Evolutionary conservation across 1,140 invertebrate genomes (phyloP).

Genomic region (Neodiprion fabricii): DNA sequence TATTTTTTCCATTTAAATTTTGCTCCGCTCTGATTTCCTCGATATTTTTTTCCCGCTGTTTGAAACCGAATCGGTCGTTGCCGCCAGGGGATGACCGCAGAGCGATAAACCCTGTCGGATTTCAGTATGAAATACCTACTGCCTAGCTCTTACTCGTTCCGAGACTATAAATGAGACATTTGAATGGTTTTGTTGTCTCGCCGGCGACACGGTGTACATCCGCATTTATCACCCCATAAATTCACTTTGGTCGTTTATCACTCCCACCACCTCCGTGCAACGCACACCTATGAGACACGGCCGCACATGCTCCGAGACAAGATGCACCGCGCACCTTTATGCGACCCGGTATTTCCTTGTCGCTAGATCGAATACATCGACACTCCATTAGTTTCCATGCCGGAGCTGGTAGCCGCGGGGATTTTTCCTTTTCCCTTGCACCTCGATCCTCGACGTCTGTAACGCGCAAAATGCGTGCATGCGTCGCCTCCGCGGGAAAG

Average conservation of each 20-base stretch:
- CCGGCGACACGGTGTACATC: background rate
- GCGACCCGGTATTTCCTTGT: background rate
- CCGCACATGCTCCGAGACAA: background rate
- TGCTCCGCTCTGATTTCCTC: too few species aligned
- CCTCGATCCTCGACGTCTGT: background rate
- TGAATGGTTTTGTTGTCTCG: background rate
- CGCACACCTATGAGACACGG: background rate
- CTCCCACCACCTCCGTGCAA: background rate
- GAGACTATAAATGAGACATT: background rate
- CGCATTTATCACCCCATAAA: background rate
- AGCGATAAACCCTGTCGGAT: too few species aligned
- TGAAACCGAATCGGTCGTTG: too few species aligned
- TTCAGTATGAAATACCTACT: too few species aligned
- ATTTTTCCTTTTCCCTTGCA: constrained; percentile 12
- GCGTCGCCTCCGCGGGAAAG: background rate
- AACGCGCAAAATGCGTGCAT: background rate
- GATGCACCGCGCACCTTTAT: background rate
- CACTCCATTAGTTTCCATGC: constrained; percentile 17
- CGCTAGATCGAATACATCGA: background rate
- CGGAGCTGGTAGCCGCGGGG: background rate
- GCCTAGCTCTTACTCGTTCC: too few species aligned
- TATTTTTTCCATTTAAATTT: too few species aligned
- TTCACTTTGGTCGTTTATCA: background rate
- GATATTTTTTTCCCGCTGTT: too few species aligned
- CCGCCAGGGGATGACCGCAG: too few species aligned